Base-by-base conservation (phyloP, 2,797 vertebrate species). In the Numenius phaeopus region DNA sequence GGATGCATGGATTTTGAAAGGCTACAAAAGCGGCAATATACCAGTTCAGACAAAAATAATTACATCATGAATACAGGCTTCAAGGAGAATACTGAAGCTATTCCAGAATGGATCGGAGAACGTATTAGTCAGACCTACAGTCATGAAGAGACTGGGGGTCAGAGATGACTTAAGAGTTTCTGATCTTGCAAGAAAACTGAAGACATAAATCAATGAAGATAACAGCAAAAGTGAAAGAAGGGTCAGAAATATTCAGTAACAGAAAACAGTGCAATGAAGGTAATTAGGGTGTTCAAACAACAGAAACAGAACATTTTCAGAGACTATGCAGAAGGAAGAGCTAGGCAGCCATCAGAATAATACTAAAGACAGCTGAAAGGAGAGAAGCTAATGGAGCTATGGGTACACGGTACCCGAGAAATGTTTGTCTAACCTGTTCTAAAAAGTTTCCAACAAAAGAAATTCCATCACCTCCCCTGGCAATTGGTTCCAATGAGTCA, bases 371-470 rank as follows among this genome's bases (percentile, higher is more conserved):
- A 55, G 44, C 40, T 67, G 64, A 90, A 89, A 88, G 34, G 49
- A 84, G 26, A 46, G 22, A 52, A 49, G 24, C 59, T 82, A 93
- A 90, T 52, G 73, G 46, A 88, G n/a, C 52, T 76, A 14, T n/a
- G 37, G 59, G 50, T 54, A 75, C 42, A 5, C 5, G 14, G n/a
- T 26, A 62, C 62, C 66, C 32, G 18, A 58, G 70, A 72, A 91
- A 72, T 86, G 62, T 95, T 94, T 90, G 78, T 78, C 73, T 76
- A 93, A 70, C 55, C 42, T 85, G 24, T 34, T 85, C 92, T 89
- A 85, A 95, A 96, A 94, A 80, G 44, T 42, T 86, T 71, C 65
- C 69, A 89, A 73, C 58, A 77, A 84, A 97, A 96, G 62, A 90
- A 84, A 96, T 87, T 92, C 87, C 78, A 94, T 67, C 55, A 62